Evolutionary conservation across 2,113 vertebrate genomes (phyloP), one percentile per base, ranked within the genome.

Genomic region (Oncorhynchus keta): DNA sequence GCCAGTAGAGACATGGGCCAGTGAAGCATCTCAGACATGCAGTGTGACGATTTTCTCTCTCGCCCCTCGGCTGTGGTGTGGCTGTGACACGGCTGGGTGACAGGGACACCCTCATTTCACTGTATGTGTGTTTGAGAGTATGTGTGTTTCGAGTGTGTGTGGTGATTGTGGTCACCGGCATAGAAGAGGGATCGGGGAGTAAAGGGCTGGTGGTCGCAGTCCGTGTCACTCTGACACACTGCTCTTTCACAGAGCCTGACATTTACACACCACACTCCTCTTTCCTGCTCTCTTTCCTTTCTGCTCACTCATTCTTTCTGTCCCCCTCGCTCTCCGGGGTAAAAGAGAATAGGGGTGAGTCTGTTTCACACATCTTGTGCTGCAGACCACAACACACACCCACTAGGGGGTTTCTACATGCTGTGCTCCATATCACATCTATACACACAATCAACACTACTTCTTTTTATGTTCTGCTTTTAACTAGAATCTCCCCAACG

Each of bases 51-150:
- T 11, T 45, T 2, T 45, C 39, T 11, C 39, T 45, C 2, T 45
- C 39, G 39, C 39, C 39, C 39, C 39, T 45, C 39, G 39, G 39
- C 9, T 45, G 39, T 11, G 39, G 9, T 45, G 9, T 45, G 39
- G 39, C 22, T n/a, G 8, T 70, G 45, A 75, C 51, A 78, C 65
- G 67, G 68, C 79, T 65, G 62, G 20, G 20, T 1, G 13, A 45
- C 61, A 84, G 83, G 84, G 79, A 86, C 9, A 39, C 79, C 81
- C 78, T 88, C 28, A 5, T 39, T 67, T 77, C 62, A 65, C 39
- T 45, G n/a, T 22, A n/a, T 62, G 59, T 62, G 59, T 62, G 59
- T 62, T 55, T 55, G 12, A 45, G 35, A 71, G 14, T 49, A 67
- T 61, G 73, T 72, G 71, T 72, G 39, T 45, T 45, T 45, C 39